Evolutionary conservation across 2,888 invertebrate genomes (phyloP), one percentile per base, ranked within the genome.

Genomic region (Podabrus alpinus): DNA sequence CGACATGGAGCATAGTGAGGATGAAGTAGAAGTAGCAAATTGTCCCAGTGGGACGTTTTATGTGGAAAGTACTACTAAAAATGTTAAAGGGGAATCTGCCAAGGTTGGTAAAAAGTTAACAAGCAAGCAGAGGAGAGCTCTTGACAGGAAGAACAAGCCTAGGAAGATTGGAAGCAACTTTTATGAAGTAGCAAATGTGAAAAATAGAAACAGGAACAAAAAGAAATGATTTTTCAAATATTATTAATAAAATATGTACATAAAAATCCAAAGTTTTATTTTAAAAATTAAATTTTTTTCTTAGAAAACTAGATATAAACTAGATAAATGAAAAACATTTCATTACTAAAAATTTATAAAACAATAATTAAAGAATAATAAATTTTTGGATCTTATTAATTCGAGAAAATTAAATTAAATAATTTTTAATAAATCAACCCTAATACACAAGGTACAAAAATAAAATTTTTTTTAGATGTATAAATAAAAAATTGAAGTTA

Each of bases 101-200:
- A 82, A 84, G 61, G 11, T 21, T 7, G 83, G 79, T 4, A 90
- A 90, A 81, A 92, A 91, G 81, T 82, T 94, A 69, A 95, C 94
- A 1, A 94, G 95, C 64, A 95, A 94, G 87, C 91, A 95, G 83
- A 90, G 92, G 79, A 90, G 96, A 80, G 93, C 94, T 0, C 80
- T 92, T 2, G 95, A 95, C 17, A 17, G 62, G 3, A 21, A 17
- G 17, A 64, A 64, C 21, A 94, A 93, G 80, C 90, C 94, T 11
- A 94, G 93, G 85, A 96, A 95, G 85, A 92, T 94, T 75, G 96
- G 96, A 81, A 95, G 94, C 86, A 94, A 96, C 87, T 96, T 96
- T 85, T 96, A 96, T 86, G 95, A 95, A 90, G 92, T 94, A 25
- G 90, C 94, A 10, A 96, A 97, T 89, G 96, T 96, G 70, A 96